These are phyloP conservation scores for Trachemys scripta DNA, from an alignment of 2,113 vertebrate species.

Conservation along the genomic window DNA sequence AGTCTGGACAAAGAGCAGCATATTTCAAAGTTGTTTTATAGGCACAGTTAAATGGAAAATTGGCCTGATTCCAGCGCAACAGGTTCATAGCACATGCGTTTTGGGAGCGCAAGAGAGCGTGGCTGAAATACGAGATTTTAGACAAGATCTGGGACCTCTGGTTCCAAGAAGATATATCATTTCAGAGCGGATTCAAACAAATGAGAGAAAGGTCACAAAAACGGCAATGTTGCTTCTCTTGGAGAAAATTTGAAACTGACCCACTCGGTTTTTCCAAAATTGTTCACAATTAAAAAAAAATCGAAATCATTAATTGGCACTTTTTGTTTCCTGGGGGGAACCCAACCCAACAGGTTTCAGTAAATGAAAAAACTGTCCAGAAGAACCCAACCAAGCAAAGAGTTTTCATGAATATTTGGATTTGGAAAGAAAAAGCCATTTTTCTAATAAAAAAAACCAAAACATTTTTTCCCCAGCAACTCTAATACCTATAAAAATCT, in stretches of 20 bases:
- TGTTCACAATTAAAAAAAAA: not conserved
- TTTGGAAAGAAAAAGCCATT: not conserved
- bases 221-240: not conserved
- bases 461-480: not conserved
- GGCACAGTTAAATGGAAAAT: not conserved
- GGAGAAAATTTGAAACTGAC: not conserved
- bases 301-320: not conserved
- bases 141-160: not conserved
- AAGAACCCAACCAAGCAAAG: not conserved
- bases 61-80: not conserved
- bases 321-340: too few relatives aligned
- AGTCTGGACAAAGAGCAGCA: not conserved
- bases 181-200: not conserved
- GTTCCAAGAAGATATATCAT: not conserved
- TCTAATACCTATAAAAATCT: not conserved
- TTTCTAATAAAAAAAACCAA: not conserved
- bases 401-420: not conserved
- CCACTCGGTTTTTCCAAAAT: not conserved
- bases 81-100: not conserved
- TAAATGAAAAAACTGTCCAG: not conserved
- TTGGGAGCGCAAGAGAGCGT: not conserved
- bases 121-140: not conserved
- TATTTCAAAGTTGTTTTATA: not conserved
- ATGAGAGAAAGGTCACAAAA: not conserved
- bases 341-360: not conserved